Percentiles rank a stretch among this genome's conserved stretches.
phyloP scores from a whole-genome alignment of 1,140 invertebrate genomes.

The Diorhabda elongata region DNA sequence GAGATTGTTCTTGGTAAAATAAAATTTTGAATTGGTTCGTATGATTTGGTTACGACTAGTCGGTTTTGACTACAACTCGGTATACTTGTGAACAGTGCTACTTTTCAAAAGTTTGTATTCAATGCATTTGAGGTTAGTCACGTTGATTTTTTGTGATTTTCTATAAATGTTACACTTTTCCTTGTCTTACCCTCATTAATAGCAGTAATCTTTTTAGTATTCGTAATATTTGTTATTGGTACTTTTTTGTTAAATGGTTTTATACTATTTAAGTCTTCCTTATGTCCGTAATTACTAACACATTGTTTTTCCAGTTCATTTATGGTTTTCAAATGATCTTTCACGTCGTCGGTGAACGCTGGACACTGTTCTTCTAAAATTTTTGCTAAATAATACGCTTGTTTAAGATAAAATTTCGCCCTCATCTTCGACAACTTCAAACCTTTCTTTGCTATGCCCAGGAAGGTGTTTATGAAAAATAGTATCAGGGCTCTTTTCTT shows the following conservation, averaged over 20 bases:
- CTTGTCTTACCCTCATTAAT: conserved; percentile 1
- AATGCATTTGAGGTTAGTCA: too few species aligned
- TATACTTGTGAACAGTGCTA: too few species aligned
- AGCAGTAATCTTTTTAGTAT: conserved; percentile 6
- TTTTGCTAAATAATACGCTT: conserved; percentile 61
- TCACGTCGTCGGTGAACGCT: conserved; percentile 45
- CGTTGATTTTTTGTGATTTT: too few species aligned
- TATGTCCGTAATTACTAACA: not conserved
- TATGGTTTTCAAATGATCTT: conserved; percentile 16
- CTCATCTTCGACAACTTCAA: conserved; percentile 52
- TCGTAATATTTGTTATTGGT: conserved; percentile 21
- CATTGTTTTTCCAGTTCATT: conserved; percentile 10
- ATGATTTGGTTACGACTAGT: too few species aligned
- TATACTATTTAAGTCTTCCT: not conserved
- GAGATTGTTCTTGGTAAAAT: too few species aligned
- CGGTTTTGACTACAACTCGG: too few species aligned
- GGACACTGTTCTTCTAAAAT: conserved; percentile 57
- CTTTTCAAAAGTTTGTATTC: too few species aligned
- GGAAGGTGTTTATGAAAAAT: conserved; percentile 66
- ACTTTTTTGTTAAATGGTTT: conserved; percentile 14
- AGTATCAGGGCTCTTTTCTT: conserved; percentile 51
- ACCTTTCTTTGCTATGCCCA: conserved; percentile 60
- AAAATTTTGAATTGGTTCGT: too few species aligned
- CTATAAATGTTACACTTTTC: conserved; percentile 6
- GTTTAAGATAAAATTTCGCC: conserved; percentile 50